Conservation (phyloP, 1,140 invertebrate genomes). For the Drosophila bifasciata region DNA sequence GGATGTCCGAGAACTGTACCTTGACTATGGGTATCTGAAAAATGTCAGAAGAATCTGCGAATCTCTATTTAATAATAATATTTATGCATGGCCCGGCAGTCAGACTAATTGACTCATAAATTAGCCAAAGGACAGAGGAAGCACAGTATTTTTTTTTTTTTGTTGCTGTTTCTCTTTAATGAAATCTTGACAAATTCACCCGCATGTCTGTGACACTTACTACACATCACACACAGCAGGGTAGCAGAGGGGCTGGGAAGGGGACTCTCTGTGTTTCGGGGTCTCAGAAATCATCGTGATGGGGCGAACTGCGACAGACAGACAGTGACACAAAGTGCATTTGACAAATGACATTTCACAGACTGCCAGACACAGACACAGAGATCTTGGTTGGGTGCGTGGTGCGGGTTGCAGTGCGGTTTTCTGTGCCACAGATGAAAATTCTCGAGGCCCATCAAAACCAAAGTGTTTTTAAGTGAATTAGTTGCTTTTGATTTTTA, state of each 20-base stretch:
- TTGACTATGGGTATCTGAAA: not conserved
- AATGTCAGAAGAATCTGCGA: too few relatives aligned
- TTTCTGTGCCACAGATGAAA: constrained; percentile 7
- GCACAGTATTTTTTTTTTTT: too few relatives aligned
- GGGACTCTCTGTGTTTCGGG: not conserved
- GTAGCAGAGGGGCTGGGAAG: not conserved
- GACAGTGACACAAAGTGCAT: constrained; percentile 80
- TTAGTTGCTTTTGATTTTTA: constrained; percentile 61
- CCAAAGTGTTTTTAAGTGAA: constrained; percentile 81
- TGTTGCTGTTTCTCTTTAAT: too few relatives aligned
- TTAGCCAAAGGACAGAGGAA: constrained; percentile 43
- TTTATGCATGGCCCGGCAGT: constrained; percentile 60
- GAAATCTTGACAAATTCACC: constrained; percentile 75
- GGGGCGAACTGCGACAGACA: constrained; percentile 59
- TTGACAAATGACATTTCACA: constrained; percentile 83
- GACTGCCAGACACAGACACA: constrained; percentile 68
- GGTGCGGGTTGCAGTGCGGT: not conserved
- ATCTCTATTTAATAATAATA: constrained; percentile 63
- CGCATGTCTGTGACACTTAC: constrained; percentile 77
- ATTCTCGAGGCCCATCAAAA: constrained; percentile 59
- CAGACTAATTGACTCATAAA: constrained; percentile 80
- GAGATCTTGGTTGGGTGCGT: not conserved
- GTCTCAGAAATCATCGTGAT: constrained; percentile 40
- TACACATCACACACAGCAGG: constrained; percentile 58
- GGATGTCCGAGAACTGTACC: constrained; percentile 25